Base-by-base conservation (phyloP, 1,140 invertebrate genomes). In the Nebria ingens region DNA sequence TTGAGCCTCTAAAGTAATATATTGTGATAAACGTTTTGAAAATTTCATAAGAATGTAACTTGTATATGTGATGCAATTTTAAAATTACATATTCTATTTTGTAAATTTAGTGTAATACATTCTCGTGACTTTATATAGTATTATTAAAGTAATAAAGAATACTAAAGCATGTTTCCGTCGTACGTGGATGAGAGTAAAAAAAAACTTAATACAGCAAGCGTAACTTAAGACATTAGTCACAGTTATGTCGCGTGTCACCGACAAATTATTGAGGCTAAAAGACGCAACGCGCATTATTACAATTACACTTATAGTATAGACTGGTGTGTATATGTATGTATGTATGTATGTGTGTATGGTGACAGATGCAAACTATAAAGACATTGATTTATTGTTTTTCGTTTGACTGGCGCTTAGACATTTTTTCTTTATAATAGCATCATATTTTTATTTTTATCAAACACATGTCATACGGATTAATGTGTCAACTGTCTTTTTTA, bases 211-310 rank as follows among this genome's bases (percentile, higher is more conserved):
- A 45, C 15, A 45, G 3, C 9, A 45, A 6, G 40, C 40, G 15
- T 45, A 12, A 6, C 40, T 17, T 45, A 11, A 45, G 15, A 45
- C 40, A 45, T 45, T 45, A 45, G 40, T 45, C 15, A 12, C 9
- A 12, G 40, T 45, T 45, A 45, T 11, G 40, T 45, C 40, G 40
- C 17, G 40, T 45, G 40, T 17, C 40, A 12, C 6, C 9, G 40
- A 45, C 40, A 17, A 12, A 45, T 45, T 6, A 45, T 45, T 45
- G 40, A 45, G 40, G 40, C 17, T 45, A 45, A 45, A n/a, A 34
- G 40, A 17, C 6, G 40, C 40, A 17, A 17, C n/a, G 17, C 40
- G 40, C 40, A 45, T 45, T n/a, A 45, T 45, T 45, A 45, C 40
- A 45, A 45, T 45, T 45, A 45, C 40, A 45, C 17, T 4, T 45